Conservation (phyloP, 30 jellyfish, hydroid and myxozoan species). For the Hydractinia symbiolongicarpus region DNA sequence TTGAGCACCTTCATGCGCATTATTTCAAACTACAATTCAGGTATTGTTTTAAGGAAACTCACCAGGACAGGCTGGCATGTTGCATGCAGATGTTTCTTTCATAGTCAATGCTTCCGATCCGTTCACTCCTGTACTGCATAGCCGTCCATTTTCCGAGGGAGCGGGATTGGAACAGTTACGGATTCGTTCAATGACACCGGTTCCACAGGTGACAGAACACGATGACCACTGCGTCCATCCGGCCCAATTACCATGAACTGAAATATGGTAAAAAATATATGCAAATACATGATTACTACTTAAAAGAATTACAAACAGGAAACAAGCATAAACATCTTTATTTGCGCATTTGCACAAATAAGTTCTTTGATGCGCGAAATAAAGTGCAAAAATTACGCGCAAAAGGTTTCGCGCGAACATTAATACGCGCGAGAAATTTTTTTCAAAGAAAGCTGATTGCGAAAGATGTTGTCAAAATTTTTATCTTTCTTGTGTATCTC, state of each 20-base stretch:
- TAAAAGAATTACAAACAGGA: no score
- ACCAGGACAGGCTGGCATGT: conserved; percentile 11
- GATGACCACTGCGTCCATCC: conserved; percentile 90
- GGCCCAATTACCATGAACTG: conserved; percentile 36
- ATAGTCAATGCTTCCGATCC: conserved; percentile 7
- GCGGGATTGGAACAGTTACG: conserved; percentile 49
- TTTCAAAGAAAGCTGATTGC: no score
- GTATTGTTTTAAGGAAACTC: background rate
- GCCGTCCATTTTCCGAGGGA: conserved; percentile 2
- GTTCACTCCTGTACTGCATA: conserved; percentile 21
- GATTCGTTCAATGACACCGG: conserved; percentile 66
- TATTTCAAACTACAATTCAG: background rate
- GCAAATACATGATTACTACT: no score
- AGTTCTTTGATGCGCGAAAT: no score
- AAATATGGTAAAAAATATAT: background rate
- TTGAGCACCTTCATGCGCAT: background rate
- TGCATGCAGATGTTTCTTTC: conserved; percentile 16
- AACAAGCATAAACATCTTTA: no score
- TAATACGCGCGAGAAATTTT: no score
- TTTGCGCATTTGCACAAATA: no score
- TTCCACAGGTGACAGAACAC: conserved; percentile 95
- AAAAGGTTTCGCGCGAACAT: no score
- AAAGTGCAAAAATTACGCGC: no score
- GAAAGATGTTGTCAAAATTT: no score
- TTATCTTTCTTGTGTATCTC: no score